A percentile compares a stretch with the other conserved stretches of the same genome.
phyloP scores from a whole-genome alignment of 2,888 invertebrate species.

The Pseudococcus longispinus region DNA sequence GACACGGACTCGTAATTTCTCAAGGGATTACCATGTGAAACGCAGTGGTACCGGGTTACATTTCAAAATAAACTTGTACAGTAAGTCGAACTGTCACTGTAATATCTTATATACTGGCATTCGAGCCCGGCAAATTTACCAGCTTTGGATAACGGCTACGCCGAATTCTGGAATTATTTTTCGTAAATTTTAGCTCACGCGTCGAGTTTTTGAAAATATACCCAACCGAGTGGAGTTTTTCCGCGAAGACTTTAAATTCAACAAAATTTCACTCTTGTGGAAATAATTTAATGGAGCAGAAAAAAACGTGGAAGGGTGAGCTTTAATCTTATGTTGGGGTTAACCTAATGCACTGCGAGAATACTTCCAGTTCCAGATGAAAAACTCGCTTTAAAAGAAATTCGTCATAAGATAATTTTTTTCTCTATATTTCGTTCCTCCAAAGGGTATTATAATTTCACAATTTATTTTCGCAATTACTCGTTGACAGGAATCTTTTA shows the following conservation, averaged over 20 bases:
- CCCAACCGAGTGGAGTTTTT: neutral
- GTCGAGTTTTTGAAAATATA: neutral
- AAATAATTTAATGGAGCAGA: conserved; percentile 21
- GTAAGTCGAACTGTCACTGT: conserved; percentile 17
- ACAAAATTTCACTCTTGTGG: neutral
- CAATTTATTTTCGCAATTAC: conserved; percentile 10
- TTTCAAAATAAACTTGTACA: conserved; percentile 17
- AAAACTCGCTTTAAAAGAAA: neutral
- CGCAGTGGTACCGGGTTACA: neutral
- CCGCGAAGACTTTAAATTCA: neutral
- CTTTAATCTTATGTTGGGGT: neutral
- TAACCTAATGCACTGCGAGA: neutral
- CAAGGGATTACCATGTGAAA: neutral
- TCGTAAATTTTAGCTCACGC: neutral
- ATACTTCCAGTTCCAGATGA: neutral
- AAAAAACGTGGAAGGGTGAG: neutral
- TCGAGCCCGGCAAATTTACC: neutral
- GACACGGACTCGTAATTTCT: conserved; percentile 17
- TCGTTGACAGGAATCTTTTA: neutral
- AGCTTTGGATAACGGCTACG: neutral
- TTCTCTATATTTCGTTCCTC: neutral
- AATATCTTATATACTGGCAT: neutral
- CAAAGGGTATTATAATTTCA: neutral
- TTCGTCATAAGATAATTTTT: conserved; percentile 18
- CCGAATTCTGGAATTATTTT: neutral